Evolutionary conservation across 2,113 vertebrate species (phyloP).

Genomic region (Pogona vitticeps): DNA sequence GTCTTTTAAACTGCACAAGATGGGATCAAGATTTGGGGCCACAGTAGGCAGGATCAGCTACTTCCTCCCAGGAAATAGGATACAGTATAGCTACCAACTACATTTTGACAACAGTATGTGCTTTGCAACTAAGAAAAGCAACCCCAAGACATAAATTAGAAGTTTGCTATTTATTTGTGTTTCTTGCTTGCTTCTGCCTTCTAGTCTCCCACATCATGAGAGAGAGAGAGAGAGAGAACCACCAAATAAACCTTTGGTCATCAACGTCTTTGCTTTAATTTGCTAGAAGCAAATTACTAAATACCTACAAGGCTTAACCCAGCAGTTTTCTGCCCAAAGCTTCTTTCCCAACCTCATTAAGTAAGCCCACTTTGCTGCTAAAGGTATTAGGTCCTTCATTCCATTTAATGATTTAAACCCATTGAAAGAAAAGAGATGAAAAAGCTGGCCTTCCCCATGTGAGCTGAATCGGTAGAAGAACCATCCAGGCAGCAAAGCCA

Average conservation of each 20-base stretch:
- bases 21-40: too few relatives aligned
- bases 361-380: slow-evolving; percentile 33
- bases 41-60: not conserved
- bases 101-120: not conserved
- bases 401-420: slow-evolving; percentile 51
- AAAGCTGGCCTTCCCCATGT: not conserved
- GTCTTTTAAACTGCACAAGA: too few relatives aligned
- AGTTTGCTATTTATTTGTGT: slow-evolving; percentile 3
- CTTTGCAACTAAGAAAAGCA: not conserved
- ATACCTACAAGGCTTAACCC: slow-evolving; percentile 66
- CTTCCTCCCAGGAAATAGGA: not conserved
- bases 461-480: slow-evolving; percentile 45
- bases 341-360: slow-evolving; percentile 51
- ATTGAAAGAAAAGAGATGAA: slow-evolving; percentile 8
- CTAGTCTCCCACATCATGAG: slow-evolving; percentile 25
- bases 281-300: slow-evolving; percentile 69
- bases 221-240: not conserved
- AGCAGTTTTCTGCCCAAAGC: slow-evolving; percentile 55
- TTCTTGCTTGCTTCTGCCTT: slow-evolving; percentile 37
- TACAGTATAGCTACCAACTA: not conserved
- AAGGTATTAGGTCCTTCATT: slow-evolving; percentile 47
- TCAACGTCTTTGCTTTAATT: slow-evolving; percentile 57
- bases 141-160: not conserved
- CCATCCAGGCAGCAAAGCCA: not conserved
- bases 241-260: slow-evolving; percentile 58